phyloP scores from a whole-genome alignment of 2,888 invertebrate species.

The Crepidodera aurea region DNA sequence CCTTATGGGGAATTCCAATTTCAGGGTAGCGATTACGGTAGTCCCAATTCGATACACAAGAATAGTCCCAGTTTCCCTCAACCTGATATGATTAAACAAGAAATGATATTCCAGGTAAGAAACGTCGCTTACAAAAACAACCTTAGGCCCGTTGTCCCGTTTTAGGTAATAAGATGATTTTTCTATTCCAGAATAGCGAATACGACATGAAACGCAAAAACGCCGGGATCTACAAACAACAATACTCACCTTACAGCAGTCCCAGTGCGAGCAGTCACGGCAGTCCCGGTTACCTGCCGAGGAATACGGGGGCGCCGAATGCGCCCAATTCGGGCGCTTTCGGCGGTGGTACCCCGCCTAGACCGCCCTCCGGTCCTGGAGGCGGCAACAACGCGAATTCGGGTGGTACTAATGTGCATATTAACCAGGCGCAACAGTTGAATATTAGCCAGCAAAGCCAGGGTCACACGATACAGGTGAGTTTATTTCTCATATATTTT shows the following conservation, averaged over 20 bases:
- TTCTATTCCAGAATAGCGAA: slow-evolving; percentile 53
- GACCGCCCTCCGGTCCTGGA: slow-evolving; percentile 65
- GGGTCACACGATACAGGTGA: slow-evolving; percentile 81
- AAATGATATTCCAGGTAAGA: slow-evolving; percentile 61
- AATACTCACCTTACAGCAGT: slow-evolving; percentile 74
- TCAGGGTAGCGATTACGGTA: slow-evolving; percentile 60
- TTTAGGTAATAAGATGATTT: not conserved
- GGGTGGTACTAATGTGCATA: slow-evolving; percentile 72
- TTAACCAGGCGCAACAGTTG: slow-evolving; percentile 88
- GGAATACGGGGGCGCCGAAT: slow-evolving; percentile 47
- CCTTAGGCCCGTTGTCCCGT: not conserved
- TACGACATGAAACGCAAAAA: slow-evolving; percentile 63
- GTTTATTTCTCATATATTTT: slow-evolving; percentile 45
- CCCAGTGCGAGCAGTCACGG: slow-evolving; percentile 69
- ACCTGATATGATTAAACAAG: slow-evolving; percentile 67
- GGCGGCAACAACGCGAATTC: slow-evolving; percentile 38
- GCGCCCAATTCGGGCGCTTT: slow-evolving; percentile 37
- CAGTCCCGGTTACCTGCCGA: slow-evolving; percentile 63
- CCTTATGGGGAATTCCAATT: slow-evolving; percentile 72
- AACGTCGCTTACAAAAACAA: slow-evolving; percentile 39
- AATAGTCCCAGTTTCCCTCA: slow-evolving; percentile 60
- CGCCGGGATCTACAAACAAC: slow-evolving; percentile 64
- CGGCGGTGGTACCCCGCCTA: slow-evolving; percentile 62
- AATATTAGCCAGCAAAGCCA: slow-evolving; percentile 82
- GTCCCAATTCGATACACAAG: slow-evolving; percentile 63